These are phyloP conservation scores for Monodelphis domestica DNA, from an alignment of 2,797 vertebrate species.

Conservation along the genomic window DNA sequence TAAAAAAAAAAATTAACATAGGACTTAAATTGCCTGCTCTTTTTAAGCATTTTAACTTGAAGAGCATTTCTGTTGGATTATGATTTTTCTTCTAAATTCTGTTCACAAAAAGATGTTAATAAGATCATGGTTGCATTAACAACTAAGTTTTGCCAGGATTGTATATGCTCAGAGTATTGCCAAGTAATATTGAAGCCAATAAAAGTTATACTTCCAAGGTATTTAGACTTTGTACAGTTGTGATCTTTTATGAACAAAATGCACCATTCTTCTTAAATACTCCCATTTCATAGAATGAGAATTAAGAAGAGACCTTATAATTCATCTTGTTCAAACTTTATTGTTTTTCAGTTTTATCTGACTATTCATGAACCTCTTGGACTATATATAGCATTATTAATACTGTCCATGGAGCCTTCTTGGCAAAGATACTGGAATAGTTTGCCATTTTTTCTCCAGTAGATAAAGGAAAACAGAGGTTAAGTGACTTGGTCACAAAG, in stretches of 20 bases:
- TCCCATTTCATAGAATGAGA: too few species aligned
- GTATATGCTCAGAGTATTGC: neutral
- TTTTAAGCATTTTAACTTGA: neutral
- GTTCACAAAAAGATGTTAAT: constrained; percentile 21
- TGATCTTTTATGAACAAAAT: neutral
- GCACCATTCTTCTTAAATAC: neutral
- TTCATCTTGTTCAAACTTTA: neutral
- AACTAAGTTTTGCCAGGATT: neutral
- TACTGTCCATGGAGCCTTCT: too few species aligned
- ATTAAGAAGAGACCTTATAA: neutral
- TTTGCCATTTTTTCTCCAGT: too few species aligned
- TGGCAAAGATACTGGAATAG: too few species aligned
- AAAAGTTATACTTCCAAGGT: neutral
- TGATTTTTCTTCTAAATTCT: constrained; percentile 14
- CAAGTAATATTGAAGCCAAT: neutral
- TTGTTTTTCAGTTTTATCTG: too few species aligned
- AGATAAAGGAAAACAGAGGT: too few species aligned
- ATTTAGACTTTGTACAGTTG: neutral
- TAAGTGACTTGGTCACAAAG: too few species aligned
- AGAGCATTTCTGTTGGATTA: constrained; percentile 14
- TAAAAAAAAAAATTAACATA: neutral
- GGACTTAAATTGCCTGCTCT: neutral
- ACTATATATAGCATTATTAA: too few species aligned
- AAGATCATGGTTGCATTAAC: neutral
- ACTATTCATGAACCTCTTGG: too few species aligned